Conservation (phyloP, 2,888 invertebrate species). For the Molorchus minor region DNA sequence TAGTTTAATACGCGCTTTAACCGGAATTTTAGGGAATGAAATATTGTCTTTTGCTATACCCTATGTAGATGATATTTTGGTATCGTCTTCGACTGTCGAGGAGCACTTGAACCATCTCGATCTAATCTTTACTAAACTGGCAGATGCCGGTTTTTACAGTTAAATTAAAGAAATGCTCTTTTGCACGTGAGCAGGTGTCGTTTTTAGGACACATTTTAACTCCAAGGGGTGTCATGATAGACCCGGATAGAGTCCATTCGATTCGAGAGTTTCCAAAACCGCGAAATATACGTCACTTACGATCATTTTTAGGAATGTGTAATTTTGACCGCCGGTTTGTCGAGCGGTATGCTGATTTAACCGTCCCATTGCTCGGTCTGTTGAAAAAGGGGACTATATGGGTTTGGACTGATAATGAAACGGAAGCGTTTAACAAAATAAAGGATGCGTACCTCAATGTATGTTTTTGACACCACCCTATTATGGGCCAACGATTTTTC, state of each 20-base stretch:
- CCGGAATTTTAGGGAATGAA: not conserved
- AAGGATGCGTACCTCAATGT: conserved; percentile 12
- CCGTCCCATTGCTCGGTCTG: not conserved
- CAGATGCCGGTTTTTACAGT: not conserved
- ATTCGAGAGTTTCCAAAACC: conserved; percentile 1
- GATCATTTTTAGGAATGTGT: not conserved
- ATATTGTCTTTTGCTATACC: not conserved
- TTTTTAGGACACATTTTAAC: conserved; percentile 13
- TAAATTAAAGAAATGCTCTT: conserved; percentile 6
- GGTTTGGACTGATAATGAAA: not conserved
- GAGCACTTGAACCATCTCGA: conserved; percentile 2
- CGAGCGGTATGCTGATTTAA: not conserved
- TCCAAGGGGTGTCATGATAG: not conserved
- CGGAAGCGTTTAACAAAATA: not conserved
- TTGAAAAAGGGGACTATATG: not conserved
- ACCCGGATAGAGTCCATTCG: not conserved
- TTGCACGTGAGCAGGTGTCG: not conserved
- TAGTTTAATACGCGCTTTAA: conserved; percentile 1
- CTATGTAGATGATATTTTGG: conserved; percentile 12
- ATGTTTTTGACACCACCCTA: conserved; percentile 8
- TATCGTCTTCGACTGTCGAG: not conserved
- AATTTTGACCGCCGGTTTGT: conserved; percentile 6
- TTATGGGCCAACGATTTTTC: not conserved
- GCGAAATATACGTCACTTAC: not conserved
- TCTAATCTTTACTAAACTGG: not conserved